Base-by-base conservation (phyloP, 1,140 invertebrate genomes). In the Caenorhabditis tropicalis region DNA sequence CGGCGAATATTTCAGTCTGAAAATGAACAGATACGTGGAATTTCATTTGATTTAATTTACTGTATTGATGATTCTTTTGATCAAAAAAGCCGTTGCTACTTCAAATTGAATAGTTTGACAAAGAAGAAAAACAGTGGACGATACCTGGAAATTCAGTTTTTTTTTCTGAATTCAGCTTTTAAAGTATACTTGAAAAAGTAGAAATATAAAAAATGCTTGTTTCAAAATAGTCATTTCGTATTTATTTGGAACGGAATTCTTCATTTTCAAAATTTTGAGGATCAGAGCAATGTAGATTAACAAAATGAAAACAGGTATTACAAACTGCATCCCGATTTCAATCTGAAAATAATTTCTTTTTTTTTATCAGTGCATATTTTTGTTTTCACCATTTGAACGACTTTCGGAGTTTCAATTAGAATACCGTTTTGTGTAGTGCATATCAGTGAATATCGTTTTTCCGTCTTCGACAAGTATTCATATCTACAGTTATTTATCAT, bases 21-120 rank as follows among this genome's bases (percentile, higher is more conserved):
- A 65, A 65, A 19, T 65, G 3, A 19, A 56, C 7, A 27, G 7
- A 24, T 1, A 56, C 5, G 7, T n/a, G 10, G 0, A 12, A 24
- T 56, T 27, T 12, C 15, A 27, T 0, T 19, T 33, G 5, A 0
- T 27, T 65, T 24, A 1, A 33, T 2, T 65, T n/a, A 65, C 58
- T 15, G 58, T 65, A 33, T 65, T 65, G 29, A 65, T 65, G 31
- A 65, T 19, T 36, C 58, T 21, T 65, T 65, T 65, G 15, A 65
- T 65, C 4, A 65, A 5, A 65, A 65, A 65, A 2, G 58, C 58
- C 7, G 31, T 65, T n/a, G 58, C 29, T n/a, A 36, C 12, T 36
- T 65, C 58, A 21, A 65, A 65, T 4, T 65, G 2, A 0, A 65
- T 16, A 15, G 58, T 65, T 19, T 65, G 58, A n/a, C 58, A 65